phyloP scores from a whole-genome alignment of 2,113 vertebrate genomes.

The Hemiscyllium ocellatum region DNA sequence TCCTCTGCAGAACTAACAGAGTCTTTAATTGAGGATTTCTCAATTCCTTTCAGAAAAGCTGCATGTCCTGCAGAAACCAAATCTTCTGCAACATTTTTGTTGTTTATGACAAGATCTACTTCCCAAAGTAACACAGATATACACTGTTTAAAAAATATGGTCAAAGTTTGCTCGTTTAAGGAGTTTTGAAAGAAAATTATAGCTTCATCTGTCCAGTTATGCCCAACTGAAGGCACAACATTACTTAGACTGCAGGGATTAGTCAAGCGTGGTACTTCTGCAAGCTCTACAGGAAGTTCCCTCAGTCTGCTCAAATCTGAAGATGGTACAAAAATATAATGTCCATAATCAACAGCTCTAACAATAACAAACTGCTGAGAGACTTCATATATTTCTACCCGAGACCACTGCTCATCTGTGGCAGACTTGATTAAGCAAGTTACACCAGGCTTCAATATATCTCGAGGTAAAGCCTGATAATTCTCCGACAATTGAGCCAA shows the following conservation, averaged over 20 bases:
- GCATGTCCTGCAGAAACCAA: conserved; percentile 4
- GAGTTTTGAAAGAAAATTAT: conserved; percentile 57
- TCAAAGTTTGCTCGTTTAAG: conserved; percentile 57
- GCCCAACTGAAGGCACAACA: conserved; percentile 52
- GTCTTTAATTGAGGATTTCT: neutral
- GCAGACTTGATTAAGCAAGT: conserved; percentile 62
- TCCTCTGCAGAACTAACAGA: neutral
- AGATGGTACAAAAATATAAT: conserved; percentile 50
- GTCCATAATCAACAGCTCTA: conserved; percentile 68
- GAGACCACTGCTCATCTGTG: conserved; percentile 62
- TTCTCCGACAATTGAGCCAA: conserved; percentile 58
- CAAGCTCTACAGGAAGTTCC: conserved; percentile 56
- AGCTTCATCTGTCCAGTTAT: conserved; percentile 66
- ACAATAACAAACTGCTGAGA: conserved; percentile 52
- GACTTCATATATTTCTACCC: conserved; percentile 62
- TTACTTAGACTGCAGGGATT: conserved; percentile 63
- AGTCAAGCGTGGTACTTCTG: conserved; percentile 57
- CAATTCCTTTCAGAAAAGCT: neutral
- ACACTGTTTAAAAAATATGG: conserved; percentile 57
- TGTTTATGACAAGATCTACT: conserved; percentile 45
- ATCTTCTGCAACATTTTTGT: neutral
- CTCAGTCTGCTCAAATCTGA: conserved; percentile 56
- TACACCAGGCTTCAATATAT: conserved; percentile 54
- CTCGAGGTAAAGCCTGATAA: conserved; percentile 52
- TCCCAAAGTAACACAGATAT: conserved; percentile 48